These are phyloP conservation scores for Ellobius talpinus DNA, from an alignment of 2,113 vertebrate species.

Conservation along the genomic window DNA sequence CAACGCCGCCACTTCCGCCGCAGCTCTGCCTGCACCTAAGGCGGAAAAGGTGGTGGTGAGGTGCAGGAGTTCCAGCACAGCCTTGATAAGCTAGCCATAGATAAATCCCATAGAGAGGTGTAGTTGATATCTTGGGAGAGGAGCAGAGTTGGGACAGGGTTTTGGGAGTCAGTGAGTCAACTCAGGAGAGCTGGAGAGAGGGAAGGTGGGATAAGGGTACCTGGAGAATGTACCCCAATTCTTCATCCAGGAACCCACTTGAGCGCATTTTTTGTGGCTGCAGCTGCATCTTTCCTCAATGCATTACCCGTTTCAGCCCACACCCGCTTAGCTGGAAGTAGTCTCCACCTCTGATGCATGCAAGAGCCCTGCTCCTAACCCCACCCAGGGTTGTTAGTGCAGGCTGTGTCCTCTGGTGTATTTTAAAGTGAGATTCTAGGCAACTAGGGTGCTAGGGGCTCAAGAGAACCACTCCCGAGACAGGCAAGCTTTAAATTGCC, in stretches of 20 bases:
- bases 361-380: accelerated
- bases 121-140: not conserved
- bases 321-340: not conserved
- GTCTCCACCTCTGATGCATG: not conserved
- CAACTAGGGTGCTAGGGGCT: not conserved
- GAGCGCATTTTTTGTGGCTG: not conserved
- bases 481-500: not conserved
- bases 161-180: not conserved
- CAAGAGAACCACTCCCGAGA: not conserved
- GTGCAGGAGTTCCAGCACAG: not conserved
- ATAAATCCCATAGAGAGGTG: not conserved
- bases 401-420: not conserved
- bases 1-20: slow-evolving; percentile 97
- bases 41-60: not conserved
- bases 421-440: not conserved
- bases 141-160: not conserved
- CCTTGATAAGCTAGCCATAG: not conserved
- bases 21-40: slow-evolving; percentile 96
- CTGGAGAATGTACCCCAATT: no score
- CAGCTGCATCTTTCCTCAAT: not conserved
- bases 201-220: not conserved
- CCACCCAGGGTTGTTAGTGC: not conserved
- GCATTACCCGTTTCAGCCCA: no score
- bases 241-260: not conserved
- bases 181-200: not conserved